Base-by-base conservation (phyloP, 2,888 invertebrate genomes). In the Scaptodrosophila latifasciaeformis region DNA sequence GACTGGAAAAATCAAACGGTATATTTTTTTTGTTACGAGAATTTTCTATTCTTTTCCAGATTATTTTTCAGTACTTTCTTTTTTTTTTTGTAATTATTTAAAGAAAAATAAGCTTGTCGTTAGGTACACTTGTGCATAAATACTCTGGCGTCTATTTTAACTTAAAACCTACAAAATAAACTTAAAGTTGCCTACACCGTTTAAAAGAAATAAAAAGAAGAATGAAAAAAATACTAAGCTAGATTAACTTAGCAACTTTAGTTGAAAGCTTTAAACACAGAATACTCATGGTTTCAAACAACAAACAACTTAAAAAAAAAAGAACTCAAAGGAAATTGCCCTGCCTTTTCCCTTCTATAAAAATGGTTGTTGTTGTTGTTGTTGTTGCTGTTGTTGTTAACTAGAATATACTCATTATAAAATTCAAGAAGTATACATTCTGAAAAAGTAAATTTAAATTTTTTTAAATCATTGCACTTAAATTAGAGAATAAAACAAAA, bases 351-450 rank as follows among this genome's bases (percentile, higher is more conserved):
- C 2, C 12, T 7, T 31, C 9, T n/a, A 27, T 9, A 31, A 31
- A 31, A 10, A 4, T 10, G 31, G 2, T 10, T 31, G 31, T 31
- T 17, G n/a, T n/a, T n/a, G n/a, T n/a, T 53, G 47, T 51, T 37
- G n/a, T 19, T 57, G 21, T 39, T 53, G 65, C 62, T 68, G 63
- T 56, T 70, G 65, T 65, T 65, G 65, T 82, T 81, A 82, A 82
- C 82, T 82, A 82, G 82, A 82, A 79, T 82, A 82, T 82, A 82
- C 82, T 82, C 82, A 80, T 78, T 58, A 35, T 54, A 49, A 51
- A 46, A 43, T 44, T 49, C n/a, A n/a, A n/a, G n/a, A n/a, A n/a
- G n/a, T n/a, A n/a, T n/a, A n/a, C n/a, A 18, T n/a, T 45, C 50
- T 18, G 49, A 49, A 51, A 44, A 54, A 61, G 50, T 55, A 57